These are phyloP conservation scores for Euphydryas editha DNA, from an alignment of 2,888 invertebrate species.

Conservation along the genomic window DNA sequence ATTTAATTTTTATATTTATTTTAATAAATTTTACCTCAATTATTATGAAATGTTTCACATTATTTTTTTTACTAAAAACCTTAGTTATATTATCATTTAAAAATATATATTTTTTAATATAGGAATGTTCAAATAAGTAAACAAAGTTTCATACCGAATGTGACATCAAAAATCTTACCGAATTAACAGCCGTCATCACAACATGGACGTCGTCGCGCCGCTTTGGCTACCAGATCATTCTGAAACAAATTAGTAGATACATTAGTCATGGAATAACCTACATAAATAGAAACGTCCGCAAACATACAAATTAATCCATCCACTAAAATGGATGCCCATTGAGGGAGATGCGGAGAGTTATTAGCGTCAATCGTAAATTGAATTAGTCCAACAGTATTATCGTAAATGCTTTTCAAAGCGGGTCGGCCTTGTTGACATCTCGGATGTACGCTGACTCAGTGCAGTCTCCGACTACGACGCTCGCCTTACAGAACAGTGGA, in stretches of 20 bases:
- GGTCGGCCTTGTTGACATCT: constrained; percentile 73
- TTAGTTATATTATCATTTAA: constrained; percentile 7
- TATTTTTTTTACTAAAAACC: constrained; percentile 9
- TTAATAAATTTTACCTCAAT: no score
- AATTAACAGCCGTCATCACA: constrained; percentile 86
- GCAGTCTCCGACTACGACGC: constrained; percentile 59
- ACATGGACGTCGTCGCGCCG: constrained; percentile 55
- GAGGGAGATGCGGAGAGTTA: constrained; percentile 43
- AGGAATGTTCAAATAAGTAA: neutral
- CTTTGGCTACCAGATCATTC: constrained; percentile 64
- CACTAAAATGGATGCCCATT: constrained; percentile 37
- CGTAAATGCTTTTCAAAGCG: constrained; percentile 63
- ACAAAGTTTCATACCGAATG: neutral
- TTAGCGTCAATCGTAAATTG: constrained; percentile 63
- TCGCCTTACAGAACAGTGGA: constrained; percentile 50
- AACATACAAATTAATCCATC: constrained; percentile 17
- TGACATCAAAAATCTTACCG: constrained; percentile 75
- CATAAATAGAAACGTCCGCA: constrained; percentile 2
- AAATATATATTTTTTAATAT: no score
- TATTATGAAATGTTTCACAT: no score
- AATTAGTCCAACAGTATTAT: constrained; percentile 72
- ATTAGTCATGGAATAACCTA: constrained; percentile 30
- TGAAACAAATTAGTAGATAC: constrained; percentile 68
- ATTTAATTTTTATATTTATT: no score
- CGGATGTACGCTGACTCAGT: constrained; percentile 68